These are phyloP conservation scores for Oncopeltus fasciatus DNA, from an alignment of 1,140 invertebrate species.

Conservation along the genomic window DNA sequence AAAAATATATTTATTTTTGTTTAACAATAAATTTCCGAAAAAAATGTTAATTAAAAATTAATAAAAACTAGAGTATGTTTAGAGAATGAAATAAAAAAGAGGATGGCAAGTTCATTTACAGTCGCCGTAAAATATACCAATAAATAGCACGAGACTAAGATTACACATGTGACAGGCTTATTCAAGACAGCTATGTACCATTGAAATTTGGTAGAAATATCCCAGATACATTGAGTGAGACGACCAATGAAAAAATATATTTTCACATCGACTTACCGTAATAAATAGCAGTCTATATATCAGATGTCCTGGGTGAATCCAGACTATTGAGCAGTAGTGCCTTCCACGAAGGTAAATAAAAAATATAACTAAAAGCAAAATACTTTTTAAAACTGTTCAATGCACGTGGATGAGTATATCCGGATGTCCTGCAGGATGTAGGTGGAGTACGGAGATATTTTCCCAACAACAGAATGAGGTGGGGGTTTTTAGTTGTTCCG, in stretches of 20 bases:
- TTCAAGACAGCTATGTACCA: too few species aligned
- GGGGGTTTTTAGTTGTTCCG: not conserved
- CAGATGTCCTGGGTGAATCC: not conserved
- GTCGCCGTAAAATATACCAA: too few species aligned
- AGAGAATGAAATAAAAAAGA: too few species aligned
- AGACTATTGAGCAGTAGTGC: not conserved
- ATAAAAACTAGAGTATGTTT: too few species aligned
- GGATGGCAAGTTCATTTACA: too few species aligned
- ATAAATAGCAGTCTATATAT: not conserved
- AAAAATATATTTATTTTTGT: too few species aligned
- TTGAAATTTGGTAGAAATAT: too few species aligned
- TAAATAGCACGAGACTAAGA: too few species aligned
- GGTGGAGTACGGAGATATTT: not conserved
- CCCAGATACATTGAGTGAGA: not conserved
- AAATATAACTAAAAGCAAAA: not conserved
- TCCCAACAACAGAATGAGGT: not conserved
- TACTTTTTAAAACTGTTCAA: not conserved
- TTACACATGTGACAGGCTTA: too few species aligned
- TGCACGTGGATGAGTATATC: not conserved
- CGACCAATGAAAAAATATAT: not conserved
- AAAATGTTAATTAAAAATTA: too few species aligned
- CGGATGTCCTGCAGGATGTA: not conserved
- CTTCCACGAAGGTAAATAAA: not conserved
- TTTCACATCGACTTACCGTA: conserved; percentile 2
- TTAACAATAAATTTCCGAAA: too few species aligned